Conservation (phyloP, 2,113 vertebrate genomes). For the Dermatemys mawii region DNA sequence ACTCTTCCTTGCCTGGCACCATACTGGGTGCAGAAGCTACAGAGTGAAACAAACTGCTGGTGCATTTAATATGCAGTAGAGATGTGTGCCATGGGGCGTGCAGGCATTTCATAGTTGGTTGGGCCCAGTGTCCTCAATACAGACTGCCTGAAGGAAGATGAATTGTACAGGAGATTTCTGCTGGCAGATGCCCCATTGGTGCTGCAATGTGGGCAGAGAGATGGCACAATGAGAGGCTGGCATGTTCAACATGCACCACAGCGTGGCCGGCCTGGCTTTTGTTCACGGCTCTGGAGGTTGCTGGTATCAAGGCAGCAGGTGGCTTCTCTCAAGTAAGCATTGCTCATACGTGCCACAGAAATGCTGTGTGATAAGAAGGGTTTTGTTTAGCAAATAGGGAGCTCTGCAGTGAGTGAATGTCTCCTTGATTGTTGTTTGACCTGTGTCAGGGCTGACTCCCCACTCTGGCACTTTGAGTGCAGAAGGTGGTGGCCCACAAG, state of each 20-base stretch:
- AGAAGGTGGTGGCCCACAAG: too few relatives aligned
- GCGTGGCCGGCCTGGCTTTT: background rate
- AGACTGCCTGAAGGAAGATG: background rate
- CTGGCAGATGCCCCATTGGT: background rate
- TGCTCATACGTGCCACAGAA: background rate
- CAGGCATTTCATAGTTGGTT: background rate
- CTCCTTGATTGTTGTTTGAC: background rate
- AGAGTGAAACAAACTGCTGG: background rate
- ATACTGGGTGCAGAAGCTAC: background rate
- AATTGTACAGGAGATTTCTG: background rate
- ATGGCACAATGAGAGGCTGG: background rate
- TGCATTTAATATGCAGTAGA: background rate
- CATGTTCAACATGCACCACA: background rate
- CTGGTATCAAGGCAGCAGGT: background rate
- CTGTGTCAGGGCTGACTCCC: background rate
- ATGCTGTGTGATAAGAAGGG: background rate
- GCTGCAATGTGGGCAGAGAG: background rate
- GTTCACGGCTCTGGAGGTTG: background rate
- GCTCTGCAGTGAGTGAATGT: background rate
- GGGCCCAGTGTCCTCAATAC: background rate
- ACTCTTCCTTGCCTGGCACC: background rate
- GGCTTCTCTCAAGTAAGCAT: background rate
- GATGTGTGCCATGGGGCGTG: background rate
- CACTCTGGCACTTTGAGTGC: too few relatives aligned
- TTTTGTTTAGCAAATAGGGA: accelerated